Evolutionary conservation across 2,888 invertebrate species (phyloP).

Genomic region (Hesperia comma): DNA sequence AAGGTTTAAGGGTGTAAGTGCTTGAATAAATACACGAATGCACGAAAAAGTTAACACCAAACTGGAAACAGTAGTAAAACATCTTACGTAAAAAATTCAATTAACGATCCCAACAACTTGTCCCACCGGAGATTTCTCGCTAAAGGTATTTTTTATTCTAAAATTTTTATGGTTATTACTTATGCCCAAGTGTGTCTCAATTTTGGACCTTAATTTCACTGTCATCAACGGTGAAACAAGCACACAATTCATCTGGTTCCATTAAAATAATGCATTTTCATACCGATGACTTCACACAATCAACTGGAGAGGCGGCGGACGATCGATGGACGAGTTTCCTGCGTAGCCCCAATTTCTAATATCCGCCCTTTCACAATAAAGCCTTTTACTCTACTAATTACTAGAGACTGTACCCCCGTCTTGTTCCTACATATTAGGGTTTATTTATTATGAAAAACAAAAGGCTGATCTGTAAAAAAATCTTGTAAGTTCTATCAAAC

Average conservation of each 20-base stretch:
- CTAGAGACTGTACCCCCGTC: background rate
- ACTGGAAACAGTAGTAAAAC: too few relatives aligned
- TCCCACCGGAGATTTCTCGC: too few relatives aligned
- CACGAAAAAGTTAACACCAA: too few relatives aligned
- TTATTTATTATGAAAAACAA: background rate
- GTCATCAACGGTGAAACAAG: background rate
- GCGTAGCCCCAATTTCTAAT: slow-evolving; percentile 78
- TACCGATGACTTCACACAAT: slow-evolving; percentile 62
- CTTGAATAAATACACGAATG: too few relatives aligned
- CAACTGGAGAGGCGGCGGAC: slow-evolving; percentile 61
- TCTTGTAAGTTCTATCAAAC: too few relatives aligned
- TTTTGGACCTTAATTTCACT: too few relatives aligned
- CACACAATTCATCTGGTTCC: slow-evolving; percentile 1
- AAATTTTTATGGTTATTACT: too few relatives aligned
- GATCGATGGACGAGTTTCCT: slow-evolving; percentile 76
- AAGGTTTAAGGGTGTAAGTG: too few relatives aligned
- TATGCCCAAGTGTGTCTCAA: too few relatives aligned
- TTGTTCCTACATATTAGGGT: background rate
- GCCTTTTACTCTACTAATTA: slow-evolving; percentile 21
- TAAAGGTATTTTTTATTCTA: too few relatives aligned
- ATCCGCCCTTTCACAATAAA: slow-evolving; percentile 61
- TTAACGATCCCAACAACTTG: too few relatives aligned
- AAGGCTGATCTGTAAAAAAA: background rate
- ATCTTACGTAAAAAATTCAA: too few relatives aligned
- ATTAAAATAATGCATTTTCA: slow-evolving; percentile 26